These are phyloP conservation scores for Trypoxylon attenuatum DNA, from an alignment of 2,888 invertebrate genomes.

Conservation along the genomic window DNA sequence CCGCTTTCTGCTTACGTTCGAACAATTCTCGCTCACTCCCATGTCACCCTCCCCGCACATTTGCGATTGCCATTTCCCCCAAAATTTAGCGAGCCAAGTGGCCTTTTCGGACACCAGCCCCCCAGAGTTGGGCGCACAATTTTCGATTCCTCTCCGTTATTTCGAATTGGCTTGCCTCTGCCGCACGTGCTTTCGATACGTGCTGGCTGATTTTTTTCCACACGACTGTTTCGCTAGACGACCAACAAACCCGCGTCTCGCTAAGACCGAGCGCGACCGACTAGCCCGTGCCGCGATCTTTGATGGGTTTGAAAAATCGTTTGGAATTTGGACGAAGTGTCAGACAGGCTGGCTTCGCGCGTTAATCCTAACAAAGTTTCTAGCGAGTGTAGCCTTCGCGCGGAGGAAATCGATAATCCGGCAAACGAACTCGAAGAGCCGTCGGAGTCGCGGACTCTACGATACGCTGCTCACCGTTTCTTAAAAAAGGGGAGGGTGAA, in stretches of 20 bases:
- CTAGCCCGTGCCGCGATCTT: too few relatives aligned
- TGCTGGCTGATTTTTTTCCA: not conserved
- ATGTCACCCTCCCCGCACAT: not conserved
- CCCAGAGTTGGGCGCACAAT: not conserved
- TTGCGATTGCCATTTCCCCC: too few relatives aligned
- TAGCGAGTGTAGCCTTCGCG: conserved; percentile 25
- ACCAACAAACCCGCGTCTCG: too few relatives aligned
- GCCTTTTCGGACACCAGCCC: not conserved
- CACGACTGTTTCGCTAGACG: too few relatives aligned
- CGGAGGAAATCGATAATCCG: conserved; percentile 31
- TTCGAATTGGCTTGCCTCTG: not conserved
- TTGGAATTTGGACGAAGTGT: too few relatives aligned
- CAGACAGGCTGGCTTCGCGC: conserved; percentile 5
- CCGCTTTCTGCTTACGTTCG: conserved; percentile 2
- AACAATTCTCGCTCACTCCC: conserved; percentile 12
- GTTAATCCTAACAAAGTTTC: conserved; percentile 34
- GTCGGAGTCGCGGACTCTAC: conserved; percentile 53
- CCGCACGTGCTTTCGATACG: not conserved
- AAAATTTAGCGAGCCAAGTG: too few relatives aligned
- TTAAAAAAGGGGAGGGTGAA: conserved; percentile 41
- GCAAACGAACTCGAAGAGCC: conserved; percentile 46
- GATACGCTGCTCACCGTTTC: conserved; percentile 54
- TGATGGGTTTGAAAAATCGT: too few relatives aligned
- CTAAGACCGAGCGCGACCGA: too few relatives aligned
- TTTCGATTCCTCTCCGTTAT: not conserved